phyloP scores from a whole-genome alignment of 2,888 invertebrate genomes.

The Philopedon plagiatum region DNA sequence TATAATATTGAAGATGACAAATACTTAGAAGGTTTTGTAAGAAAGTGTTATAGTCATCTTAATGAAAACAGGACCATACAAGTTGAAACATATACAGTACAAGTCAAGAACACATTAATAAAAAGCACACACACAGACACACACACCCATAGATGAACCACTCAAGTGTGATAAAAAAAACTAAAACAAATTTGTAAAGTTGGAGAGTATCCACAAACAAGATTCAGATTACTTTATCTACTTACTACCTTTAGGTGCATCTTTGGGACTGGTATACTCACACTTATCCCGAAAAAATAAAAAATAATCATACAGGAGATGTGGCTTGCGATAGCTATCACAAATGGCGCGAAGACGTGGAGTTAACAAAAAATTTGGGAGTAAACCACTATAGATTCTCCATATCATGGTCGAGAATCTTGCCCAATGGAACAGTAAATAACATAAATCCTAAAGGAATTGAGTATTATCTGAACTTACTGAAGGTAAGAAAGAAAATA shows the following conservation, averaged over 20 bases:
- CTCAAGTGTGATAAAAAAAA: too few species aligned
- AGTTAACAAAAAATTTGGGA: slow-evolving; percentile 75
- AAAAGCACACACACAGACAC: too few species aligned
- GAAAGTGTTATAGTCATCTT: too few species aligned
- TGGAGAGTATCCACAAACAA: too few species aligned
- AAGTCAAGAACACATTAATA: too few species aligned
- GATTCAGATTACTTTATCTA: too few species aligned
- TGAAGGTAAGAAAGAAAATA: slow-evolving; percentile 69
- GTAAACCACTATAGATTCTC: slow-evolving; percentile 76
- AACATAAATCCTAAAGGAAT: slow-evolving; percentile 70
- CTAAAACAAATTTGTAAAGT: too few species aligned
- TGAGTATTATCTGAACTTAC: slow-evolving; percentile 81
- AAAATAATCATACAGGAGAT: slow-evolving; percentile 70
- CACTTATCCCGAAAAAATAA: slow-evolving; percentile 43
- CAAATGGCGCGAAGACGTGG: slow-evolving; percentile 75
- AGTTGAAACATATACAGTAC: too few species aligned
- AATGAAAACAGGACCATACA: too few species aligned
- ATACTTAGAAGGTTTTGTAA: too few species aligned
- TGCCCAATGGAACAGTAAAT: slow-evolving; percentile 78
- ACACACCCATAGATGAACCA: too few species aligned
- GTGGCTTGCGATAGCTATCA: slow-evolving; percentile 80
- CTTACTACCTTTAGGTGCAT: slow-evolving; percentile 24
- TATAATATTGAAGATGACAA: not conserved
- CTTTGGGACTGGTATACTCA: slow-evolving; percentile 47
- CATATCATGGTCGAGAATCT: slow-evolving; percentile 78